Evolutionary conservation across 2,888 invertebrate genomes (phyloP), one percentile per base, ranked within the genome.

Genomic region (Napeogenes sylphis): DNA sequence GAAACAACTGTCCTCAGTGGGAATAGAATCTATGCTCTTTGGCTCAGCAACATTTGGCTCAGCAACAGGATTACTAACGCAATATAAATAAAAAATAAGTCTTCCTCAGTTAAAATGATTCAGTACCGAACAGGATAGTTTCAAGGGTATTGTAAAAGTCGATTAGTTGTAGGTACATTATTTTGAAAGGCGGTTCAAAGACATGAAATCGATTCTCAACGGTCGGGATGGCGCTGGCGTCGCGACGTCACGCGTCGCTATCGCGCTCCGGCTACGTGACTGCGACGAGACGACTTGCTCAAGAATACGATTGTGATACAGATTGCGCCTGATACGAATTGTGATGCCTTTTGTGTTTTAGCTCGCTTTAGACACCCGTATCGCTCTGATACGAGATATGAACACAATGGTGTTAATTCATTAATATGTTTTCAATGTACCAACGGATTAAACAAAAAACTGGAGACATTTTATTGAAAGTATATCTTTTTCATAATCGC

Each of bases 181-280:
- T 55, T 67, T 68, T 68, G 65, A 67, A 63, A 63, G 65, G 60
- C 68, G 65, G 65, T 67, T 67, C 67, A 62, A 61, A 70, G 68
- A 68, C 67, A 65, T 64, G 64, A 63, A 65, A 69, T 70, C 66
- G 68, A 70, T 68, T 69, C 66, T 64, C 64, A 63, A 63, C 68
- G 66, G 63, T 46, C 55, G 53, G 42, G 58, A 58, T 63, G 61
- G 56, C 55, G 55, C 32, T 45, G 51, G 55, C 62, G 61, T 63
- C 56, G 56, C 62, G 63, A 70, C 64, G 68, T 67, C 68, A 67
- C 69, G 66, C 64, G 62, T 64, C 58, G 58, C 61, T 33, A 35
- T 51, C 53, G 51, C 10, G n/a, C 58, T 35, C 12, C 45, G 56
- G 58, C 59, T 65, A 66, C 68, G 66, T 66, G 68, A 61, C 65